Conservation (phyloP, 2,797 vertebrate species). For the Margarornis squamiger region DNA sequence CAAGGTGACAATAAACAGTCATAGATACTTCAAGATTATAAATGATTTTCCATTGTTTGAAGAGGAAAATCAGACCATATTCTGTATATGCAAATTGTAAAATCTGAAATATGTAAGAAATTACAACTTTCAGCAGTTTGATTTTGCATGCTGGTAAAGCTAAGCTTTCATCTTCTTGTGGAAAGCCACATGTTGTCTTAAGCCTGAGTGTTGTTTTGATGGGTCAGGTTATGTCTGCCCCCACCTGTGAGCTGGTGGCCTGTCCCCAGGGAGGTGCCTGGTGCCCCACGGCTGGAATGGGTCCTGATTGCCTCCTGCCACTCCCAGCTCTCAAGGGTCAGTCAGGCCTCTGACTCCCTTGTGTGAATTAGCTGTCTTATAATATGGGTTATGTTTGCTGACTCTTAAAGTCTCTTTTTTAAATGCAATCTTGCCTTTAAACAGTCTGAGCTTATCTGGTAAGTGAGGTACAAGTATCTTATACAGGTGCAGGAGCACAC, state of each 20-base stretch:
- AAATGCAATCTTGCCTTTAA: background rate
- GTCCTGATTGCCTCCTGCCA: rapidly evolving
- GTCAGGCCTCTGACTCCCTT: background rate
- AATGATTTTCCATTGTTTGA: background rate
- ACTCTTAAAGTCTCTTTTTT: background rate
- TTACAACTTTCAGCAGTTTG: background rate
- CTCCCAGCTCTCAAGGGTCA: background rate
- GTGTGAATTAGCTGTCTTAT: background rate
- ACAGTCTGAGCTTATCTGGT: background rate
- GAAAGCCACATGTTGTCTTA: background rate
- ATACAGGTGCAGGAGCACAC: rapidly evolving
- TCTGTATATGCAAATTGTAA: background rate
- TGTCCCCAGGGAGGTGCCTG: background rate
- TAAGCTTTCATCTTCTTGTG: background rate
- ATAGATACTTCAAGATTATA: background rate
- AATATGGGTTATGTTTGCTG: background rate
- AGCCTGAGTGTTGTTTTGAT: background rate
- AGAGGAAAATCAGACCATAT: background rate
- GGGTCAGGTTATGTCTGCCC: background rate
- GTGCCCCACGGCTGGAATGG: background rate
- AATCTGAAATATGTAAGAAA: background rate
- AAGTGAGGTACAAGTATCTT: background rate
- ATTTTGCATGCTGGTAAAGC: background rate
- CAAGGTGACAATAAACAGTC: background rate
- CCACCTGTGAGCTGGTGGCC: background rate